These are phyloP conservation scores for Pollimyrus isidori DNA, from an alignment of 2,113 vertebrate species.

Conservation along the genomic window DNA sequence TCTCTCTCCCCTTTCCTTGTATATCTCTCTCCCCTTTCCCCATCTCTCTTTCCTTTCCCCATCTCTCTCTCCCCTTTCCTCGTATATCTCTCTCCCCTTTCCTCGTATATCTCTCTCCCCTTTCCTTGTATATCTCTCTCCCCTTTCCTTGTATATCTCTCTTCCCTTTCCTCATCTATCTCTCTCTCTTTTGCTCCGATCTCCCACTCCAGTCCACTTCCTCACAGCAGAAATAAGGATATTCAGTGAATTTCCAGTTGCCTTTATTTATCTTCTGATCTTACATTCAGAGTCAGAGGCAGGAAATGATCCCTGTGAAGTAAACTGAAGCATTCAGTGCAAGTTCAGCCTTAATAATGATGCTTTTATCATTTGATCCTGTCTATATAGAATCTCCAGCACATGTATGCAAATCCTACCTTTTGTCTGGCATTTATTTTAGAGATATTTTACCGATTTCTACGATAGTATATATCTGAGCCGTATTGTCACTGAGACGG, in stretches of 20 bases:
- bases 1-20: no score
- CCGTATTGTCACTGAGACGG: background rate
- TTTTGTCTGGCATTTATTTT: background rate
- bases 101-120: no score
- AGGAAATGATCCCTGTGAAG: constrained; percentile 9
- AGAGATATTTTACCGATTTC: background rate
- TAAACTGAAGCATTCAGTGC: constrained; percentile 18
- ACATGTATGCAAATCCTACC: background rate
- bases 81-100: background rate
- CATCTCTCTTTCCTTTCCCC: no score
- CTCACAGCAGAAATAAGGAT: background rate
- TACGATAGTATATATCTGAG: background rate
- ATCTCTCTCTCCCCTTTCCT: no score
- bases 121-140: no score
- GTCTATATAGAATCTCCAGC: constrained; percentile 28
- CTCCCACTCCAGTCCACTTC: background rate
- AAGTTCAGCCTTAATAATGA: background rate
- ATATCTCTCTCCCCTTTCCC: no score
- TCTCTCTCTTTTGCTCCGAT: background rate
- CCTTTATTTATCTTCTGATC: constrained; percentile 8
- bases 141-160: background rate
- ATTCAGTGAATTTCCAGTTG: background rate
- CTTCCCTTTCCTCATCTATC: background rate
- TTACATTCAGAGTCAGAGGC: constrained; percentile 1
- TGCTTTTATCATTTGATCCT: constrained; percentile 40